Evolutionary conservation across 2,113 vertebrate genomes (phyloP), one percentile per base, ranked within the genome.

Genomic region (Aldabrachelys gigantea): DNA sequence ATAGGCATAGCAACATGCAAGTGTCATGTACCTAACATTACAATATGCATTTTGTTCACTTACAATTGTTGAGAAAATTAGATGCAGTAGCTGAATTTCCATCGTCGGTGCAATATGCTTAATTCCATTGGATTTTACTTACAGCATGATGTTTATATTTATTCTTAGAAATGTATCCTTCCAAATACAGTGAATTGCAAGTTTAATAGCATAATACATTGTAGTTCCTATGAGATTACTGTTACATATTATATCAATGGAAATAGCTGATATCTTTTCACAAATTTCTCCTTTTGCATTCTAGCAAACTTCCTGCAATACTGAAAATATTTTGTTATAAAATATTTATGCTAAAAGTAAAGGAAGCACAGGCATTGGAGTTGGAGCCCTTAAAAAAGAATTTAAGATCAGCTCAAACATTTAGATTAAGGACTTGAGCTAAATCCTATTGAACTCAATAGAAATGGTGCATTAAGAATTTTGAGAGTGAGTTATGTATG

Each of bases 1-100:
- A 98, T 98, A 98, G 98, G 98, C 98, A 98, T 97, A 98, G 97
- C 97, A 98, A 98, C 98, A 98, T 98, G 98, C 98, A 98, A 98
- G 98, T 98, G 98, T 98, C 98, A 98, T 98, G 98, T 98, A 98
- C 98, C 96, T 97, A 96, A 98, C 84, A 98, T 98, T 98, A 98
- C 98, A 98, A 98, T 98, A 98, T 98, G 98, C 98, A 98, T 98
- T 98, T 98, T 98, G 98, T 98, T 96, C 96, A 84, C 85, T 97
- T 94, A 80, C 97, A 94, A 91, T 97, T 97, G 85, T 90, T 94
- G 93, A 95, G 38, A 91, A 97, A 91, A 96, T 84, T 93, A 97
- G 95, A 97, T 87, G 59, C 92, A 96, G 88, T 93, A 95, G 97
- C 94, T 87, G 47, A 96, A 89, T 96, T 95, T 94, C 25, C 75